Percentiles rank a stretch among this genome's conserved stretches.
Evolutionary conservation across 2,888 invertebrate genomes (phyloP).

Genomic region (Lycia hirtaria): DNA sequence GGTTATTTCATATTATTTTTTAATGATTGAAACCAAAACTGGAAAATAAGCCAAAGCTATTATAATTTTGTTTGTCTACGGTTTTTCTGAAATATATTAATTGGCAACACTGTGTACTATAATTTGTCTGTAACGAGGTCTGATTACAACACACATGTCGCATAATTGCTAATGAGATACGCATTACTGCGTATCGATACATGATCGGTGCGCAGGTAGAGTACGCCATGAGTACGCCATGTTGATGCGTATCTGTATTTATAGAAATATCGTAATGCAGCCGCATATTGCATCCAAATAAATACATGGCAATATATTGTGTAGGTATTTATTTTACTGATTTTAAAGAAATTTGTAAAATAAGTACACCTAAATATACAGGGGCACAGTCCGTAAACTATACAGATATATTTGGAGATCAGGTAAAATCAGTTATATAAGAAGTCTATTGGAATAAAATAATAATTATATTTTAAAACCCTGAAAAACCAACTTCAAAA

Average conservation of each 20-base stretch:
- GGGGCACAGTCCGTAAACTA: too few species aligned
- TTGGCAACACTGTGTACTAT: constrained; percentile 12
- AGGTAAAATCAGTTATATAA: too few species aligned
- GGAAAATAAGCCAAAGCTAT: too few species aligned
- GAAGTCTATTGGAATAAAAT: too few species aligned
- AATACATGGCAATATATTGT: neutral
- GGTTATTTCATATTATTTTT: too few species aligned
- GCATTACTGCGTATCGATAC: constrained; percentile 27
- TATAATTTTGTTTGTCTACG: too few species aligned
- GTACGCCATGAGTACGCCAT: constrained; percentile 1
- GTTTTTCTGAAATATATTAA: neutral
- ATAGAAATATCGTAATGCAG: neutral
- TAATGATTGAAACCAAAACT: too few species aligned
- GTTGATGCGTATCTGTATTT: constrained; percentile 8
- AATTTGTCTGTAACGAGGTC: constrained; percentile 26
- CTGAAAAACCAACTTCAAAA: too few species aligned
- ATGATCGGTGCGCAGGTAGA: constrained; percentile 26
- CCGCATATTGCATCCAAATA: too few species aligned
- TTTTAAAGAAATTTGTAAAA: neutral
- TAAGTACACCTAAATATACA: too few species aligned
- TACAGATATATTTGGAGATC: too few species aligned
- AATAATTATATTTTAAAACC: too few species aligned
- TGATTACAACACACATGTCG: constrained; percentile 14
- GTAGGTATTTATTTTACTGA: neutral
- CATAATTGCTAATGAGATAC: constrained; percentile 31